These are phyloP conservation scores for Coregonus sp. DNA, from an alignment of 2,797 vertebrate species.

Conservation along the genomic window DNA sequence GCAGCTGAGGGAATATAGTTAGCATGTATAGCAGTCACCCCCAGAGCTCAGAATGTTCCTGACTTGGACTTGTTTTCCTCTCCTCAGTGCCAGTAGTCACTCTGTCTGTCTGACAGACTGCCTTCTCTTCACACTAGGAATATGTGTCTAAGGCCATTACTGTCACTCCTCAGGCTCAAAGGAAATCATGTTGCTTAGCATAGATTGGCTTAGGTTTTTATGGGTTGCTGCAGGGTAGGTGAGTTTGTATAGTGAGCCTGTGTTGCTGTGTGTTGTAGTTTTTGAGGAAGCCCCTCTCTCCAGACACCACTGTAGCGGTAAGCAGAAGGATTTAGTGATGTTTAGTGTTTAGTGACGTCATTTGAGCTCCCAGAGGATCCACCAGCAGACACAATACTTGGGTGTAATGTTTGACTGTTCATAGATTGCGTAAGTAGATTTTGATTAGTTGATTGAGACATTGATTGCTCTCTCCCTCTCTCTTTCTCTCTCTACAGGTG, in stretches of 20 bases:
- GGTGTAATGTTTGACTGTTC: too few relatives aligned
- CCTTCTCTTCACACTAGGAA: background rate
- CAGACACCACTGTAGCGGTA: constrained; percentile 13
- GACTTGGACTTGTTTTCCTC: constrained; percentile 46
- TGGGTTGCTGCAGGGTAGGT: constrained; percentile 10
- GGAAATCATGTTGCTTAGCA: background rate
- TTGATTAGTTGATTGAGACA: constrained; percentile 9
- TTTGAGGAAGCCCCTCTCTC: constrained; percentile 36
- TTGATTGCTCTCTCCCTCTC: background rate
- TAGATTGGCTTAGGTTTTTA: background rate
- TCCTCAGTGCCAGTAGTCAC: constrained; percentile 24
- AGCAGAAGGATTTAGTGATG: constrained; percentile 21
- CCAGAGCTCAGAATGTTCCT: constrained; percentile 38
- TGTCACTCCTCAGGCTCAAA: constrained; percentile 22
- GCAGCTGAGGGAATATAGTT: constrained; percentile 12
- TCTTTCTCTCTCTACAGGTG: constrained; percentile 49
- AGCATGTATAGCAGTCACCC: constrained; percentile 24
- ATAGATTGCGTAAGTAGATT: background rate
- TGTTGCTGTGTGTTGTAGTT: constrained; percentile 8
- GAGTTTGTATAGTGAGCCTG: constrained; percentile 12
- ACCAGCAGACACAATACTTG: constrained; percentile 7
- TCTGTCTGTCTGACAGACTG: background rate
- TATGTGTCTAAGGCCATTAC: constrained; percentile 16
- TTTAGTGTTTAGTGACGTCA: constrained; percentile 30
- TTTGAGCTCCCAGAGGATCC: constrained; percentile 47